Conservation (phyloP, 2,113 vertebrate species). For the Eublepharis macularius region DNA sequence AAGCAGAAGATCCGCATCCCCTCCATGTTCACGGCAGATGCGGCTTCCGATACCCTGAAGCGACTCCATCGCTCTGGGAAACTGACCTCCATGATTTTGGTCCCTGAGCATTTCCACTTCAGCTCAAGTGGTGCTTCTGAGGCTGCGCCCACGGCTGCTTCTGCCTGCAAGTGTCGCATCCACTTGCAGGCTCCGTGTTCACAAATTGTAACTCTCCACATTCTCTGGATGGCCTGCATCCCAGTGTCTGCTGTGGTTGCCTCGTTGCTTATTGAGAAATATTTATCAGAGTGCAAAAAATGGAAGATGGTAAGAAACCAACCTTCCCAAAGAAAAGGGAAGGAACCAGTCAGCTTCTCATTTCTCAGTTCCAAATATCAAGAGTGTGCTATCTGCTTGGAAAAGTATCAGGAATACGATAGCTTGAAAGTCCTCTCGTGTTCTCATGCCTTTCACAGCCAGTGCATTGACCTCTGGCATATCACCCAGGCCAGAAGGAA, state of each 20-base stretch:
- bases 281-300: background rate
- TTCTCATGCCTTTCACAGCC: slow-evolving; percentile 81
- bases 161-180: background rate
- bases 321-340: background rate
- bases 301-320: background rate
- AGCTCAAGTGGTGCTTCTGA: background rate
- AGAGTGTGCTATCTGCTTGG: slow-evolving; percentile 73
- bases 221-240: slow-evolving; percentile 12
- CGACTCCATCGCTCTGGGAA: slow-evolving; percentile 14
- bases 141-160: background rate
- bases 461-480: slow-evolving; percentile 85
- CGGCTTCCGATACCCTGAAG: slow-evolving; percentile 41
- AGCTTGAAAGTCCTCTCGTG: slow-evolving; percentile 69
- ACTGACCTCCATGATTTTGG: slow-evolving; percentile 74
- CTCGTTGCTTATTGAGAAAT: background rate
- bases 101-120: background rate
- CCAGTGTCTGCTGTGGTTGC: background rate
- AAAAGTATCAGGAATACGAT: slow-evolving; percentile 64
- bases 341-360: fast-evolving
- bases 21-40: slow-evolving; percentile 75
- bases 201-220: background rate
- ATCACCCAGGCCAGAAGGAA: slow-evolving; percentile 69
- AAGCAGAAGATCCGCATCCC: slow-evolving; percentile 78
- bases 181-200: background rate
- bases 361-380: slow-evolving; percentile 21